phyloP scores from a whole-genome alignment of 2,888 invertebrate genomes.

The Platynereis dumerilii region DNA sequence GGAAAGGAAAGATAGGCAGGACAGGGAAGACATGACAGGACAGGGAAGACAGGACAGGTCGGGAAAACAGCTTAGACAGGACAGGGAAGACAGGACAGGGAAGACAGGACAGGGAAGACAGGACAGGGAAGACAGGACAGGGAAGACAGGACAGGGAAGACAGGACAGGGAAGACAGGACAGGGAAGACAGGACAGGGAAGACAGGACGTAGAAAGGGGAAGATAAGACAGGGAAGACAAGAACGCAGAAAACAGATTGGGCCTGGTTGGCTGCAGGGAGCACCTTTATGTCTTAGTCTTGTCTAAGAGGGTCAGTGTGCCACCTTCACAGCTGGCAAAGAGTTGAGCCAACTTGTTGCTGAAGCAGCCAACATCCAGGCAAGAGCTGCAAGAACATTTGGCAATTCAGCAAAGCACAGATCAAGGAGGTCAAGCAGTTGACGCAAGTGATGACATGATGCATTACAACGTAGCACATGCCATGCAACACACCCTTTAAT shows the following conservation, averaged over 20 bases:
- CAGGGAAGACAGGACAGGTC: neutral
- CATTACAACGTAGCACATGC: too few relatives aligned
- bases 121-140: neutral
- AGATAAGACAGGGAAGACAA: neutral
- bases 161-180: neutral
- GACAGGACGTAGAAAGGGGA: constrained; percentile 5
- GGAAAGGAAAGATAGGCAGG: too few relatives aligned
- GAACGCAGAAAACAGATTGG: constrained; percentile 2
- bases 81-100: neutral
- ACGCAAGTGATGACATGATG: too few relatives aligned
- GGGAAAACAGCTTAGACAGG: neutral
- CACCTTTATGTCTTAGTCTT: neutral
- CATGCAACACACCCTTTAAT: too few relatives aligned
- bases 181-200: constrained; percentile 7
- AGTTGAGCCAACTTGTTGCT: neutral
- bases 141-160: neutral
- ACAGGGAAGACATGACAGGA: too few relatives aligned
- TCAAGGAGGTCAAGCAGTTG: neutral
- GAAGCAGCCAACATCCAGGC: neutral
- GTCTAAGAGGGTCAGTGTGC: too few relatives aligned
- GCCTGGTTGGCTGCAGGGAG: neutral
- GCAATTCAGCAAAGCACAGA: neutral
- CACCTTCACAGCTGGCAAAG: neutral
- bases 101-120: neutral
- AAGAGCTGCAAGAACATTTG: neutral